phyloP scores from a whole-genome alignment of 2,888 invertebrate species.

The Antheraea yamamai region DNA sequence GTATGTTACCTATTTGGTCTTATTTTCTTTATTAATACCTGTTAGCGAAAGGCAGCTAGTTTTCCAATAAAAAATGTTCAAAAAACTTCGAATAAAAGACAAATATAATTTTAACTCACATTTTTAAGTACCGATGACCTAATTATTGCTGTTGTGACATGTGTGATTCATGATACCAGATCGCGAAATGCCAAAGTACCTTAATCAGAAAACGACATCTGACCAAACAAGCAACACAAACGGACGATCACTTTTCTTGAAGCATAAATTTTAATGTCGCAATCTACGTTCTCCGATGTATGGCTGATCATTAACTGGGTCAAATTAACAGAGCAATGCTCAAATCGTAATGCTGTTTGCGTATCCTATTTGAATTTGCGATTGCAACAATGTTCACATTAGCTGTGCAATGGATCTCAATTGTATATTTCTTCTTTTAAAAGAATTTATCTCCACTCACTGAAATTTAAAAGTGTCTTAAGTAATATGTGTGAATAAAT shows the following conservation, averaged over 20 bases:
- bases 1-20: no score
- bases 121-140: not conserved
- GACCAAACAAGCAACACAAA: conserved; percentile 28
- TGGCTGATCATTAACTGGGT: conserved; percentile 34
- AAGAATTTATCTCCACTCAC: not conserved
- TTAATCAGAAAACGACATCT: conserved; percentile 18
- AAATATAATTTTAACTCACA: not conserved
- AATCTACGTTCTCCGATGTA: conserved; percentile 32
- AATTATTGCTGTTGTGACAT: not conserved
- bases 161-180: conserved; percentile 10
- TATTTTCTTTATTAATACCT: no score
- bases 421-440: not conserved
- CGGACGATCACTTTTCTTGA: conserved; percentile 53
- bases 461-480: not conserved
- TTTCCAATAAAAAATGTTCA: not conserved
- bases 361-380: conserved; percentile 36
- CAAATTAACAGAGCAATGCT: conserved; percentile 37
- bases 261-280: conserved; percentile 50
- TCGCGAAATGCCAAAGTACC: conserved; percentile 18
- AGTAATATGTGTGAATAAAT: not conserved
- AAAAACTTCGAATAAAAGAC: not conserved
- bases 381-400: conserved; percentile 18
- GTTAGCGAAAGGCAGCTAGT: no score
- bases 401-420: conserved; percentile 17
- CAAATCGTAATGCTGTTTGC: conserved; percentile 38